Evolutionary conservation across 2,797 vertebrate genomes (phyloP), one percentile per base, ranked within the genome.

Genomic region (Coluber constrictor): DNA sequence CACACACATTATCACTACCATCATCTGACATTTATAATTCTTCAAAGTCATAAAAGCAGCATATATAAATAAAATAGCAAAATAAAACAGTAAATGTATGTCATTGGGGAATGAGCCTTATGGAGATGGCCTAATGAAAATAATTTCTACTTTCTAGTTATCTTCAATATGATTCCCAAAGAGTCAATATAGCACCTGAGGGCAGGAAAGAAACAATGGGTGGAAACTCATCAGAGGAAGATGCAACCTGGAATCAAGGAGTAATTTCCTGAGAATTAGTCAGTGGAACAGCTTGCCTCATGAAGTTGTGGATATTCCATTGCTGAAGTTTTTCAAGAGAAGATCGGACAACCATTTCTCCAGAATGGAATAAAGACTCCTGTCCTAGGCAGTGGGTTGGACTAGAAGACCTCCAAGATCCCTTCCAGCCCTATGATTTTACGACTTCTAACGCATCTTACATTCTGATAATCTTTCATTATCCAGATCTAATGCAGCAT

Each of bases 101-200:
- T 66, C 43, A 90, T 54, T 87, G 88, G 74, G 83, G 93, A 94
- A 25, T 70, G 93, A 94, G 88, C 32, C 92, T 93, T 86, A 91
- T 70, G 12, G 88, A 93, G 88, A 88, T 91, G 57, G 27, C 83
- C 90, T 93, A 91, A 10, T 91, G 91, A 86, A 25, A 27, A 90
- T 57, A 54, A 16, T 12, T 32, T 56, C 10, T 16, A 63, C 54
- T 0, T 47, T 61, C 54, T 91, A 55, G 87, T 86, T 87, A 59
- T 79, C 8, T 0, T 20, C 12, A 11, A 57, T 13, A 59, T 86
- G 18, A 93, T 90, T 88, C 3, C 54, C 29, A 60, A 86, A 32
- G n/a, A 93, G 23, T 29, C 55, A 88, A 88, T 32, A 37, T 55
- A 74, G 66, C 66, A 74, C 66, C 66, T 74, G 15, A 32, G 16